Evolutionary conservation across 2,888 invertebrate genomes (phyloP), one percentile per base, ranked within the genome.

Genomic region (Tipula helvola): DNA sequence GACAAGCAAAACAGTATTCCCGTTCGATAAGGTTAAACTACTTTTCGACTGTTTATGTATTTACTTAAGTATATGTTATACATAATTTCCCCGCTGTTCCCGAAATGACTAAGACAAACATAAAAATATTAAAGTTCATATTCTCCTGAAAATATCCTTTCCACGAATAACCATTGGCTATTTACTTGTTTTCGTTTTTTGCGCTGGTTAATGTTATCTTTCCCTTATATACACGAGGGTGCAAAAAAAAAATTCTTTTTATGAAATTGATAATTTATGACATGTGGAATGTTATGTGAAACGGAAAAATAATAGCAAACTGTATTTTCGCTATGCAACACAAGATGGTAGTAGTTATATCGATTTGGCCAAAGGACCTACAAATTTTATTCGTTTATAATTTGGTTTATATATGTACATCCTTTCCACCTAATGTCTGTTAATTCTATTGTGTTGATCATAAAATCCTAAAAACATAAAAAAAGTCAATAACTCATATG

Each of bases 211-310:
- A 71, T 28, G 28, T 71, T 39, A 39, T 39, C 28, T 28, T 28
- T 57, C 57, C 57, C 18, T 57, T 57, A 71, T 71, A 7, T 71
- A 71, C 0, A 28, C 18, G 52, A 52, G 71, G 71, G 71, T 71
- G 28, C 5, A 57, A 16, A 57, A 57, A 57, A 57, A 16, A 16
- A 28, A 28, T 28, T 28, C 10, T 71, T 71, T 71, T 71, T 71
- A 71, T 71, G 71, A 71, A 71, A 71, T 71, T 71, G 71, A 71
- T 71, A 71, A 71, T 71, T 71, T 71, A 71, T 71, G 71, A 71
- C 28, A 71, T 71, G 71, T 71, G 57, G 57, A 57, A 28, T 39
- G 39, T 39, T 28, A 71, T 28, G 71, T 12, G 71, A 71, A 71
- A 71, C 71, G 71, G 28, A 71, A 71, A 71, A 71, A 18, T n/a